Conservation (phyloP, 2,797 vertebrate species). For the Hypotaenidia philippensis region DNA sequence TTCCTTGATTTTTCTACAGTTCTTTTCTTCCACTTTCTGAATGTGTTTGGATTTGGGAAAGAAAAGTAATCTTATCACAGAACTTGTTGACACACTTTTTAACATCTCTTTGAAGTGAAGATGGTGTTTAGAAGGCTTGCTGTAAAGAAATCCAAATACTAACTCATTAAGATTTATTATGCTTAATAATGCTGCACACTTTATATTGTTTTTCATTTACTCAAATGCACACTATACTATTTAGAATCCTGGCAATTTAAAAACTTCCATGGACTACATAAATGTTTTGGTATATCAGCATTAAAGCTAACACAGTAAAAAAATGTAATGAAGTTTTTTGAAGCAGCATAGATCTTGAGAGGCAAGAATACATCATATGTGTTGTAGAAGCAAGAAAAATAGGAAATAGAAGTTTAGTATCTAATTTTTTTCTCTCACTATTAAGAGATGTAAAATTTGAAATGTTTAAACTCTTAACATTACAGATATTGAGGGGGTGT, state of each 20-base stretch:
- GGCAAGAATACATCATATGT: not conserved
- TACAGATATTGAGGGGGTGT: not conserved
- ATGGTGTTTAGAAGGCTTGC: not conserved
- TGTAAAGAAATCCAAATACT: not conserved
- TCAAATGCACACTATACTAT: not conserved
- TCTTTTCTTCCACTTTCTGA: not conserved
- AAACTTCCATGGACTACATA: not conserved
- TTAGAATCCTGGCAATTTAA: not conserved
- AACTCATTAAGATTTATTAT: not conserved
- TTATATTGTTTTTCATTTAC: not conserved
- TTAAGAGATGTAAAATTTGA: not conserved
- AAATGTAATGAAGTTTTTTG: not conserved
- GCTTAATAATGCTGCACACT: not conserved
- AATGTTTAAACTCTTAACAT: not conserved
- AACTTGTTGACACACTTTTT: conserved; percentile 25
- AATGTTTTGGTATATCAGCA: not conserved
- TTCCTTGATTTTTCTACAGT: not conserved
- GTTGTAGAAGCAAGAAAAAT: not conserved
- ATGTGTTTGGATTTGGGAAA: not conserved
- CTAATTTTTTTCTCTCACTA: not conserved
- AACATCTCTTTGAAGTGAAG: conserved; percentile 17
- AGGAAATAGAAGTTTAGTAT: not conserved
- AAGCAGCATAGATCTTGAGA: fast-evolving
- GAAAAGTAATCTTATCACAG: not conserved
- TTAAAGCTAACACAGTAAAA: not conserved